phyloP scores from a whole-genome alignment of 1,140 invertebrate genomes.

The Pseudomyrmex sp. region DNA sequence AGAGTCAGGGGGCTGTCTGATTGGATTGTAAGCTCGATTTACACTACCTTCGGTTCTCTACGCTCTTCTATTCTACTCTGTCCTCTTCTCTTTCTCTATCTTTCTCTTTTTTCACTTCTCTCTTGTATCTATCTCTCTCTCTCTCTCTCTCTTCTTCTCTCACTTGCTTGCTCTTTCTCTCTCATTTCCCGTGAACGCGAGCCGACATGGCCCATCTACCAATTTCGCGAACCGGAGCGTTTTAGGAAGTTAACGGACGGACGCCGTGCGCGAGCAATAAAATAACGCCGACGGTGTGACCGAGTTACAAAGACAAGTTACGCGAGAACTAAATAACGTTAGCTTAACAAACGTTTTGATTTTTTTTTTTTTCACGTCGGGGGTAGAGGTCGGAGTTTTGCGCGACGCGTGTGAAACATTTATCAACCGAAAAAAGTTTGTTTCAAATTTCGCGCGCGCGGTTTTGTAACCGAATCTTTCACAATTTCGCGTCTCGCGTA shows the following conservation, averaged over 20 bases:
- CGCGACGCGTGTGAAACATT: slow-evolving; percentile 22
- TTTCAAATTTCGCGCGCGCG: background rate
- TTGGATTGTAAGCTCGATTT: slow-evolving; percentile 84
- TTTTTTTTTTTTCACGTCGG: slow-evolving; percentile 2
- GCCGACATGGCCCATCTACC: slow-evolving; percentile 39
- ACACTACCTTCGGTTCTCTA: slow-evolving; percentile 75
- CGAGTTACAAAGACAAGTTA: slow-evolving; percentile 64
- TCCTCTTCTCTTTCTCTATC: background rate
- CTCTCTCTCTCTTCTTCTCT: background rate
- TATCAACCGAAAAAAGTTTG: slow-evolving; percentile 20
- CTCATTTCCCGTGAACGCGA: slow-evolving; percentile 23
- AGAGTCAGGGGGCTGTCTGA: slow-evolving; percentile 72
- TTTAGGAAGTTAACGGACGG: slow-evolving; percentile 66
- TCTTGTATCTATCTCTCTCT: slow-evolving; percentile 7
- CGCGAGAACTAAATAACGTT: slow-evolving; percentile 62
- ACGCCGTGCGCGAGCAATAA: slow-evolving; percentile 50
- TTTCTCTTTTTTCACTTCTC: background rate
- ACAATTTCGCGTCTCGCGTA: slow-evolving; percentile 16
- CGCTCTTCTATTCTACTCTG: slow-evolving; percentile 23
- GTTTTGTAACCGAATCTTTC: slow-evolving; percentile 10
- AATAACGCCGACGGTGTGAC: slow-evolving; percentile 65
- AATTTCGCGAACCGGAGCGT: slow-evolving; percentile 42
- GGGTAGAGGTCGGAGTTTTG: slow-evolving; percentile 7
- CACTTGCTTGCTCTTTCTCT: background rate
- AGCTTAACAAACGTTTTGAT: slow-evolving; percentile 48